A percentile compares a stretch with the other conserved stretches of the same genome.
phyloP scores from a whole-genome alignment of 2,113 vertebrate species.

The Serinus canaria region DNA sequence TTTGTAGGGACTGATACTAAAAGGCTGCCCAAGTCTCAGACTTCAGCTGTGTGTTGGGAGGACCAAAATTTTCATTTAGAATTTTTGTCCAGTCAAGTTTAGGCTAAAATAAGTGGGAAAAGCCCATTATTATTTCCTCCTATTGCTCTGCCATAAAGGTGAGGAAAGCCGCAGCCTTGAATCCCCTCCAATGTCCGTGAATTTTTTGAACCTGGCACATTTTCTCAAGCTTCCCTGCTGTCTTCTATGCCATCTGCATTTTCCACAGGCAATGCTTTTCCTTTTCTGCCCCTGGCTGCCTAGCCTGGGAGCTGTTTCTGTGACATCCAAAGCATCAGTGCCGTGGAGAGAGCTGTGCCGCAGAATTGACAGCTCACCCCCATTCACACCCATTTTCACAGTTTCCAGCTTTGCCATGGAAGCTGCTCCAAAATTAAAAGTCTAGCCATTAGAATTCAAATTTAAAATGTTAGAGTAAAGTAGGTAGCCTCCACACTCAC shows the following conservation, averaged over 20 bases:
- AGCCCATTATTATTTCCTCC: neutral
- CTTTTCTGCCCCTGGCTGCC: neutral
- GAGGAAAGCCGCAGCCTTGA: fast-evolving
- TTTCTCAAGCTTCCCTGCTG: neutral
- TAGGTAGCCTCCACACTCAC: neutral
- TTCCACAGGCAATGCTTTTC: fast-evolving
- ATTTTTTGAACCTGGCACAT: neutral
- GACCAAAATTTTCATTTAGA: neutral
- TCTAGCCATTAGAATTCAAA: neutral
- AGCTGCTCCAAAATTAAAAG: neutral
- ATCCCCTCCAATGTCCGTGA: fast-evolving
- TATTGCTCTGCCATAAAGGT: neutral
- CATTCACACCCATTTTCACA: neutral
- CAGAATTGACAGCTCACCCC: neutral
- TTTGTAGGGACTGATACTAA: neutral
- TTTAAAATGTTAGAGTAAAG: neutral
- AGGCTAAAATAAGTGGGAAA: neutral
- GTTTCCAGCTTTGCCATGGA: neutral
- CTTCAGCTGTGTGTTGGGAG: neutral
- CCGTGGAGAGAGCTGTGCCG: neutral
- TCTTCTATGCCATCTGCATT: neutral
- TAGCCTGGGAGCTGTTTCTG: neutral
- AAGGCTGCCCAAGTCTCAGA: neutral
- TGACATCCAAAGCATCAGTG: neutral
- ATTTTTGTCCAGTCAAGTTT: neutral